Evolutionary conservation across 1,140 invertebrate genomes (phyloP).

Genomic region (Brachionus asplanchnoidis): DNA sequence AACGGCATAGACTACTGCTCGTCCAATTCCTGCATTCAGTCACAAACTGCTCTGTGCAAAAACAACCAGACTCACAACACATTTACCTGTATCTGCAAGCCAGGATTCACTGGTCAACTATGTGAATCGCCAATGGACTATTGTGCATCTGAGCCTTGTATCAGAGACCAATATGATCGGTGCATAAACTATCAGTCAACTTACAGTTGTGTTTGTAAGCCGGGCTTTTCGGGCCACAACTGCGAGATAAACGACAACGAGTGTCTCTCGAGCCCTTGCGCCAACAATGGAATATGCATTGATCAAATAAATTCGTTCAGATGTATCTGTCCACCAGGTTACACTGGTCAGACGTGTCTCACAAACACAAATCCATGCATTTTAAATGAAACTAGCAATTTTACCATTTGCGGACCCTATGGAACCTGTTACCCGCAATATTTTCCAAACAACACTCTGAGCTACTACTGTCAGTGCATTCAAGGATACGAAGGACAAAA

Average conservation of each 20-base stretch:
- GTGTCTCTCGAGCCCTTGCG: slow-evolving; percentile 78
- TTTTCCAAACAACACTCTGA: background rate
- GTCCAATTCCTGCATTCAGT: slow-evolving; percentile 65
- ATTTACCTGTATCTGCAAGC: slow-evolving; percentile 42
- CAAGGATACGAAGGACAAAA: slow-evolving; percentile 44
- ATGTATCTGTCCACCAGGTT: slow-evolving; percentile 49
- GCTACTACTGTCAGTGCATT: slow-evolving; percentile 46
- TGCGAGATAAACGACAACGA: slow-evolving; percentile 62
- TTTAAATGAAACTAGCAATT: background rate
- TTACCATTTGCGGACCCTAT: background rate
- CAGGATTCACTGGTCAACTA: slow-evolving; percentile 43
- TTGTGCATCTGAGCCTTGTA: slow-evolving; percentile 43
- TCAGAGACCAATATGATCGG: slow-evolving; percentile 66
- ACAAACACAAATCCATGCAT: slow-evolving; percentile 19
- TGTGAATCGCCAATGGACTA: slow-evolving; percentile 46
- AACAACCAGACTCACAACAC: background rate
- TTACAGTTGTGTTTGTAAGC: slow-evolving; percentile 13
- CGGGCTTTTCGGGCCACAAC: slow-evolving; percentile 43
- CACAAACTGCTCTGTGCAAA: slow-evolving; percentile 22
- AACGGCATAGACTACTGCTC: slow-evolving; percentile 69
- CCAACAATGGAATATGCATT: slow-evolving; percentile 78
- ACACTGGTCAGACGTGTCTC: slow-evolving; percentile 44
- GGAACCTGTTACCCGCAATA: slow-evolving; percentile 32
- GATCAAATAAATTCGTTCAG: slow-evolving; percentile 54
- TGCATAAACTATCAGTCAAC: slow-evolving; percentile 79